Evolutionary conservation across 2,113 vertebrate genomes (phyloP).

Genomic region (Scolopax mira): DNA sequence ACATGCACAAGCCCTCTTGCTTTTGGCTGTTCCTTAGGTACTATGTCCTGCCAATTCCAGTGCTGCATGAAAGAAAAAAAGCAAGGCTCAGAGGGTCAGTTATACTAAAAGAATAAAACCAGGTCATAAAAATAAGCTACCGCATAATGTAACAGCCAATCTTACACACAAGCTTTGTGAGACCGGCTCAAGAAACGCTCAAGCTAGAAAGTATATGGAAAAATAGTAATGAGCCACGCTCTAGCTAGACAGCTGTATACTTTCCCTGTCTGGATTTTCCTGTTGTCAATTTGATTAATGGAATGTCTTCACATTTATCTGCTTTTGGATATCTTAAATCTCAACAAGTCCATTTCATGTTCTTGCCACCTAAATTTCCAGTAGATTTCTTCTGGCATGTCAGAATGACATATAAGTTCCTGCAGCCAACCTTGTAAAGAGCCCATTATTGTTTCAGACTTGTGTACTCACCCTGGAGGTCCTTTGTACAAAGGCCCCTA

Average conservation of each 20-base stretch:
- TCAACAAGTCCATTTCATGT: conserved; percentile 73
- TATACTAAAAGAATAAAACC: background rate
- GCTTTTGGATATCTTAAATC: conserved; percentile 73
- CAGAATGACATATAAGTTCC: conserved; percentile 74
- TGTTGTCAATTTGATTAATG: conserved; percentile 72
- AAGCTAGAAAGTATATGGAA: background rate
- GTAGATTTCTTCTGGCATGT: conserved; percentile 67
- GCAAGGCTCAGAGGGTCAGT: background rate
- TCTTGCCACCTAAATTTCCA: conserved; percentile 74
- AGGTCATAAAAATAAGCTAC: background rate
- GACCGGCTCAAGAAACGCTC: background rate
- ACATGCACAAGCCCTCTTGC: background rate
- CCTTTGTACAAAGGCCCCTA: conserved; percentile 1
- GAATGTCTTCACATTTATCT: conserved; percentile 64
- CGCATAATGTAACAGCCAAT: background rate
- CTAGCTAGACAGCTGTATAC: conserved; percentile 20
- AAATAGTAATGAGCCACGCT: conserved; percentile 10
- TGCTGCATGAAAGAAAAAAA: background rate
- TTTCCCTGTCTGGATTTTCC: conserved; percentile 40
- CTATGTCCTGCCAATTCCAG: background rate
- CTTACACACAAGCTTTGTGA: background rate
- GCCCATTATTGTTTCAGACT: conserved; percentile 63
- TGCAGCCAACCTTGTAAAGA: conserved; percentile 38
- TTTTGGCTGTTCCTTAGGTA: background rate
- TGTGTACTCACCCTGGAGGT: conserved; percentile 16